Conservation (phyloP, 2,797 vertebrate species). For the Amblyraja radiata region DNA sequence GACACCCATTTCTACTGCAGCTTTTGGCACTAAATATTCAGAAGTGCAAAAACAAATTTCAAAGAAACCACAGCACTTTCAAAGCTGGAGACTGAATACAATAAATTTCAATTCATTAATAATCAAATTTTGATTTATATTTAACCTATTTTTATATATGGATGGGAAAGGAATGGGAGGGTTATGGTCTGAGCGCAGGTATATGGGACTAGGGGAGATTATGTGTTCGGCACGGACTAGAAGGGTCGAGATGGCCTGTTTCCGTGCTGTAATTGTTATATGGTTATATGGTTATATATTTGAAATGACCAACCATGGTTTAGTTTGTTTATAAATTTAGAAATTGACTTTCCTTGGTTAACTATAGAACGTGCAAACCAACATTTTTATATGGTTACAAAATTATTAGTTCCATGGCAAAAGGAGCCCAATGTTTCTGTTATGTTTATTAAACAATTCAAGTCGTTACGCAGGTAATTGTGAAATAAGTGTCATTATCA, state of each 20-base stretch:
- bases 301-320: neutral
- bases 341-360: neutral
- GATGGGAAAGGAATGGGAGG: too few species aligned
- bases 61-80: neutral
- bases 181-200: too few species aligned
- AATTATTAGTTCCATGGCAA: neutral
- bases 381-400: neutral
- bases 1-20: conserved; percentile 16
- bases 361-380: too few species aligned
- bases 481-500: neutral
- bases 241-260: too few species aligned
- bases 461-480: neutral
- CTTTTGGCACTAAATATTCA: neutral
- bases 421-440: neutral
- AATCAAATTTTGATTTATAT: neutral
- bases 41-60: neutral
- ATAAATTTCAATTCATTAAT: neutral
- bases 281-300: too few species aligned
- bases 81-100: neutral
- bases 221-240: too few species aligned
- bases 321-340: neutral
- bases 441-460: neutral
- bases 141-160: neutral
- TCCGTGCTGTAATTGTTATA: too few species aligned
- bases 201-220: too few species aligned